These are phyloP conservation scores for Rhorus exstirpatorius DNA, from an alignment of 2,888 invertebrate species.

Conservation along the genomic window DNA sequence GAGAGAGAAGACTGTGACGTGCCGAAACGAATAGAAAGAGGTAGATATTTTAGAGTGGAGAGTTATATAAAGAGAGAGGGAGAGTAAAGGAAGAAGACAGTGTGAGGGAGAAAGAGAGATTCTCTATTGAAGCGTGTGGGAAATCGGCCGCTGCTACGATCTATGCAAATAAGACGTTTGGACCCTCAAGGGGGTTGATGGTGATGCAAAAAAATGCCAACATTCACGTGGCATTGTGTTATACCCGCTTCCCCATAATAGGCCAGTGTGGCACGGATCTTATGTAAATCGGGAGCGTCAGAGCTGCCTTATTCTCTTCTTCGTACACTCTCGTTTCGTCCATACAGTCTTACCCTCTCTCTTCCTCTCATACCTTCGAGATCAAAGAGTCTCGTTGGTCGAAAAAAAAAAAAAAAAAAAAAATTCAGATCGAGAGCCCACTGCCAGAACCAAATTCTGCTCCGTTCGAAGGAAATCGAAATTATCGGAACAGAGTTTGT, in stretches of 20 bases:
- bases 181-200: conserved; percentile 65
- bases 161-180: conserved; percentile 79
- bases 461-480: not conserved
- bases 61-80: conserved; percentile 47
- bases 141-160: conserved; percentile 73
- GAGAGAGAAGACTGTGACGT: conserved; percentile 38
- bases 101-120: conserved; percentile 49
- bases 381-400: conserved; percentile 72
- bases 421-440: not conserved
- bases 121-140: conserved; percentile 78
- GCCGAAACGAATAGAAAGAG: conserved; percentile 56
- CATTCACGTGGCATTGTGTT: conserved; percentile 78
- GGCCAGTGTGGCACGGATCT: conserved; percentile 78
- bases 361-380: conserved; percentile 48
- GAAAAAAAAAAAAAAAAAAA: conserved; percentile 24
- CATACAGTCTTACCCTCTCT: not conserved
- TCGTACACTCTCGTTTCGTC: conserved; percentile 47
- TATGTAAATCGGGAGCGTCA: conserved; percentile 77
- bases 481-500: not conserved
- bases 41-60: conserved; percentile 38
- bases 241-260: conserved; percentile 71
- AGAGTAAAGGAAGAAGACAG: conserved; percentile 33
- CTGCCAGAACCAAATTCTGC: not conserved
- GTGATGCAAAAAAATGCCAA: conserved; percentile 71
- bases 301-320: conserved; percentile 57